phyloP scores from a whole-genome alignment of 2,888 invertebrate genomes.

The Acrobasis suavella region DNA sequence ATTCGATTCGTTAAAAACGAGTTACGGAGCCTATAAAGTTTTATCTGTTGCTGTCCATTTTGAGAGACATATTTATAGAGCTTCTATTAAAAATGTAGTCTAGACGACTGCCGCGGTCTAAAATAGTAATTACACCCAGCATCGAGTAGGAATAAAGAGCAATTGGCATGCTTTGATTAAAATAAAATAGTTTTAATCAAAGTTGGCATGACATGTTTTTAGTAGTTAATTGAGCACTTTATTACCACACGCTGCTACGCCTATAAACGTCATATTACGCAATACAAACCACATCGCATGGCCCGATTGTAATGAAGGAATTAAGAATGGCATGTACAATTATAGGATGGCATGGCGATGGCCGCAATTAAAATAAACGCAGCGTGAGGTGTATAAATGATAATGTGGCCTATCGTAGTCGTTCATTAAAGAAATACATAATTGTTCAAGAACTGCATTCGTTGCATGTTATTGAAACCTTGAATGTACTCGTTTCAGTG shows the following conservation, averaged over 20 bases:
- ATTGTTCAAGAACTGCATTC: constrained; percentile 18
- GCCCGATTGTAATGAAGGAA: constrained; percentile 31
- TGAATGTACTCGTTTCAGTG: constrained; percentile 19
- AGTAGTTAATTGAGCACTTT: constrained; percentile 31
- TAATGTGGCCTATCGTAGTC: constrained; percentile 17
- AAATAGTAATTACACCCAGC: background rate
- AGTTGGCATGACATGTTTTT: constrained; percentile 31
- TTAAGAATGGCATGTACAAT: constrained; percentile 28
- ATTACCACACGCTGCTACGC: constrained; percentile 23
- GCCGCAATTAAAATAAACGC: constrained; percentile 35
- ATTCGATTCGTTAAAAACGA: constrained; percentile 7
- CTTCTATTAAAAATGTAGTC: constrained; percentile 6
- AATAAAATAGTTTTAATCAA: too few relatives aligned
- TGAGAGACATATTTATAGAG: constrained; percentile 14
- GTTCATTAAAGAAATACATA: constrained; percentile 22
- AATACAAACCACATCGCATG: constrained; percentile 26
- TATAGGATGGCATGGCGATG: constrained; percentile 34
- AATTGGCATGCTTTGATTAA: too few relatives aligned
- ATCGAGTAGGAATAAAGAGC: background rate
- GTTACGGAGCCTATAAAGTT: constrained; percentile 11
- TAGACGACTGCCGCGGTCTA: background rate
- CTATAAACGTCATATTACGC: constrained; percentile 35
- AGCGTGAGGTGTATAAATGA: constrained; percentile 25
- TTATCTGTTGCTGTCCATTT: constrained; percentile 13
- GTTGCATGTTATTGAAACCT: constrained; percentile 21